Evolutionary conservation across 2,113 vertebrate genomes (phyloP), one percentile per base, ranked within the genome.

Genomic region (Gnathonemus echidnorhynchus): DNA sequence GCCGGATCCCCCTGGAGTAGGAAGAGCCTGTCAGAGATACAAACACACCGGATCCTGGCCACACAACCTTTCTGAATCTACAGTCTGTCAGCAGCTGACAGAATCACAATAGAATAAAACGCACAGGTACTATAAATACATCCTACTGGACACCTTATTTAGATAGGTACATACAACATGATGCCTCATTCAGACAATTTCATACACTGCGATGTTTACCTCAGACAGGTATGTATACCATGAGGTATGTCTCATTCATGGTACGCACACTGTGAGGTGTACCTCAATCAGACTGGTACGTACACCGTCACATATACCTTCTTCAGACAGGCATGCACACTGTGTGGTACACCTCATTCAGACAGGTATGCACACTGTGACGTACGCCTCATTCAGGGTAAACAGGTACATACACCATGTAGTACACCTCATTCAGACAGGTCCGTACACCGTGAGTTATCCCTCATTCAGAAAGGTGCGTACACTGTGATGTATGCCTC

Each of bases 1-100:
- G 99, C 97, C 94, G 97, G 97, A 90, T 98, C 98, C 93, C 95
- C 97, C 98, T 99, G 95, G 87, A 91, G 56, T 89, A 70, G 83
- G 10, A 85, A 90, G 24, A 48, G 24, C 56, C 53, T 8, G 4
- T 66, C 19, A 62, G 35, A 9, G 35, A 88, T 31, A 21, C 31
- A 58, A 39, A 88, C 48, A 87, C 66, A 50, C 48, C 5, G 39
- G 53, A 19, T 77, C 11, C 27, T 86, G 35, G 49, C 45, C 35
- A 77, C 10, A 39, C 70, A 17, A 39, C 31, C 31, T 17, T 74
- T 74, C 5, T 39, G n/a, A 74, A 74, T 35, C 10, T 35, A 35
- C 66, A 74, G 27, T 35, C 31, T 74, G 62, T 27, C 24, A 35
- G 70, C 31, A 77, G 70, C 11, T 39, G 31, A 77, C 27, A 39